These are phyloP conservation scores for Temnothorax curvispinosus DNA, from an alignment of 1,140 invertebrate species.

Conservation along the genomic window DNA sequence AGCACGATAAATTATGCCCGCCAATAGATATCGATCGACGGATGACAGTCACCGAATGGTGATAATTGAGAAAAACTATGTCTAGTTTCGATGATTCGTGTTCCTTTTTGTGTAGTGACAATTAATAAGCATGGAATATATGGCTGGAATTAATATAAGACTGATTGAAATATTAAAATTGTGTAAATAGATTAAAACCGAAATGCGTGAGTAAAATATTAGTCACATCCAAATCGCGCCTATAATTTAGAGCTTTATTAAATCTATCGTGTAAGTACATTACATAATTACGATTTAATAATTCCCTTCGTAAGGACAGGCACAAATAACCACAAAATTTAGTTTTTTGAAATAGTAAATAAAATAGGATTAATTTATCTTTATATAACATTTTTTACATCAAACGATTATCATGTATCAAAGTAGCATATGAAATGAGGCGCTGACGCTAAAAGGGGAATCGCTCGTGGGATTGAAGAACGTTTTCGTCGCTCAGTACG, in stretches of 20 bases:
- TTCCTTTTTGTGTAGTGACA: not conserved
- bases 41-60: slow-evolving; percentile 51
- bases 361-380: not conserved
- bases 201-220: not conserved
- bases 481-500: slow-evolving; percentile 70
- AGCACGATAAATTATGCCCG: slow-evolving; percentile 68
- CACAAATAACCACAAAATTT: not conserved
- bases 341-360: not conserved
- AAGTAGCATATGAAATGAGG: not conserved
- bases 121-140: not conserved
- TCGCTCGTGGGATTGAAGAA: not conserved
- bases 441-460: slow-evolving; percentile 34
- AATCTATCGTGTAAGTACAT: not conserved
- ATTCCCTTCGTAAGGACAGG: not conserved
- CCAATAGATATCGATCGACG: slow-evolving; percentile 59
- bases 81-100: not conserved
- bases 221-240: not conserved
- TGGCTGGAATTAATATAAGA: too few species aligned
- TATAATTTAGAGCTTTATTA: not conserved
- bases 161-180: not conserved
- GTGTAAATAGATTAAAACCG: not conserved
- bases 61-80: not conserved
- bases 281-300: not conserved
- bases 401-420: not conserved
- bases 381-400: not conserved